Conservation (phyloP, 2,113 vertebrate genomes). For the Panthera uncia region DNA sequence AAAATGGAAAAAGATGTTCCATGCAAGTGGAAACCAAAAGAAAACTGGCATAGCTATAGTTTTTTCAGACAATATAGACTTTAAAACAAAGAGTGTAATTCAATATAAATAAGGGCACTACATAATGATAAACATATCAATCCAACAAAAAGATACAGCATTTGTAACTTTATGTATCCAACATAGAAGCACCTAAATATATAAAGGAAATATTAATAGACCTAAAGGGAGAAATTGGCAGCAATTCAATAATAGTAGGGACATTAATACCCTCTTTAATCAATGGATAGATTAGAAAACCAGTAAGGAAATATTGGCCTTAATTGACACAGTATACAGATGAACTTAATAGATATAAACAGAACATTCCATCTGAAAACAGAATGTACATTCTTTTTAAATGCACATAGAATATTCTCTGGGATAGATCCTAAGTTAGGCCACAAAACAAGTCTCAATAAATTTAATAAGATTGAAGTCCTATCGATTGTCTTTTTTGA, state of each 20-base stretch:
- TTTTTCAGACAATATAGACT: neutral
- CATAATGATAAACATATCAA: neutral
- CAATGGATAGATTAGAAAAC: neutral
- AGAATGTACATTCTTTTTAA: neutral
- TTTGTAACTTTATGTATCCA: neutral
- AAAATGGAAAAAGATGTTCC: neutral
- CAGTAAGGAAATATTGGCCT: neutral
- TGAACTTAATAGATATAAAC: neutral
- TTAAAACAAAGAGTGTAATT: neutral
- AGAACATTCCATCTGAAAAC: neutral
- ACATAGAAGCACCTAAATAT: neutral
- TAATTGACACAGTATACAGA: neutral
- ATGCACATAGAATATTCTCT: neutral
- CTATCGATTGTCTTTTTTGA: neutral
- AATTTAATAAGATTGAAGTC: neutral
- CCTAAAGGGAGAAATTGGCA: neutral
- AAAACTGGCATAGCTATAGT: neutral
- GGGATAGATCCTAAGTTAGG: neutral
- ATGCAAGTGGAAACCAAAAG: neutral
- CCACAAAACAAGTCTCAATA: neutral
- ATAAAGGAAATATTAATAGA: neutral
- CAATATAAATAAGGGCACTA: neutral
- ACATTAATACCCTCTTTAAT: neutral
- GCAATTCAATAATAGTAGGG: neutral
- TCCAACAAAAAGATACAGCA: neutral